Conservation (phyloP, 1,140 invertebrate species). For the Nylanderia fulva region DNA sequence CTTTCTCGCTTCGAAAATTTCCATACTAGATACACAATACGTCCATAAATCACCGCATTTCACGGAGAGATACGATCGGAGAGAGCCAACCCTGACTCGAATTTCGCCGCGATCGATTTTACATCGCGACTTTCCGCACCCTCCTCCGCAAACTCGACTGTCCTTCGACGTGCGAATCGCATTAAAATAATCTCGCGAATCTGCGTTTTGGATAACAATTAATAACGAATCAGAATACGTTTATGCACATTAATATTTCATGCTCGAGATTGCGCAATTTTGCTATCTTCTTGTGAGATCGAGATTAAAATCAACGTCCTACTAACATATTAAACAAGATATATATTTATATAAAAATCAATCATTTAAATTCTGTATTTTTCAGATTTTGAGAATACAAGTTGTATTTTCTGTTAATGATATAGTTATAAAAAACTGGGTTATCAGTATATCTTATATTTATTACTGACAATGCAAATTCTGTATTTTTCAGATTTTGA, state of each 20-base stretch:
- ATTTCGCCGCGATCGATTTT: conserved; percentile 67
- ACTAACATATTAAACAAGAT: not conserved
- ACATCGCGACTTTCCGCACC: conserved; percentile 33
- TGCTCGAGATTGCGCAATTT: not conserved
- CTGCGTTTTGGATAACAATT: not conserved
- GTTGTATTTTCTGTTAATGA: not conserved
- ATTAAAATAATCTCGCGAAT: conserved; percentile 41
- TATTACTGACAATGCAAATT: no score
- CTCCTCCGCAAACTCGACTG: not conserved
- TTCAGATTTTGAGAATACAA: not conserved
- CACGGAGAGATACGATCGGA: conserved; percentile 55
- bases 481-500: not conserved
- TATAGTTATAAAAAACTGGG: not conserved
- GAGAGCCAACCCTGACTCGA: conserved; percentile 52
- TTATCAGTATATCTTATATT: not conserved
- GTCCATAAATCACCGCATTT: conserved; percentile 58
- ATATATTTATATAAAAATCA: not conserved
- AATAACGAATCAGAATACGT: not conserved
- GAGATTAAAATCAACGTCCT: not conserved
- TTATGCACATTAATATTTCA: not conserved
- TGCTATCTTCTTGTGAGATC: not conserved
- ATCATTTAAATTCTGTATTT: not conserved
- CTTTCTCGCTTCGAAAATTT: conserved; percentile 66
- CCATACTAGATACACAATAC: conserved; percentile 63
- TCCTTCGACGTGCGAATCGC: conserved; percentile 24